Evolutionary conservation across 2,888 invertebrate species (phyloP).

Genomic region (Nemotelus nigrinus): DNA sequence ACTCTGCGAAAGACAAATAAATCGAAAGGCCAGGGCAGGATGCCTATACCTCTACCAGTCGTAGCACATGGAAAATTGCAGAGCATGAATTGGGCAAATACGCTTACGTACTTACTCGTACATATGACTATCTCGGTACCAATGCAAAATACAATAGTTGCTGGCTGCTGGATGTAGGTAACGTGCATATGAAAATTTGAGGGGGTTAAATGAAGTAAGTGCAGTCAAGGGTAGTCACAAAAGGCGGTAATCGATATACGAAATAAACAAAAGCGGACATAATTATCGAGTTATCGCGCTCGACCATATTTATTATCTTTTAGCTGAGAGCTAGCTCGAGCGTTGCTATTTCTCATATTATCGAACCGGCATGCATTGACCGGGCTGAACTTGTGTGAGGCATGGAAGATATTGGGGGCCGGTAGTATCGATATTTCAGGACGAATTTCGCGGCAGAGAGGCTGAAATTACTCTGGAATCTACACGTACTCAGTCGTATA

Average conservation of each 20-base stretch:
- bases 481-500: slow-evolving; percentile 38
- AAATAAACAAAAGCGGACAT: slow-evolving; percentile 66
- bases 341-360: neutral
- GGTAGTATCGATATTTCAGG: slow-evolving; percentile 30
- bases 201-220: slow-evolving; percentile 16
- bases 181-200: slow-evolving; percentile 49
- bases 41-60: neutral
- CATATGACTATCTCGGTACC: slow-evolving; percentile 40
- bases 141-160: slow-evolving; percentile 28
- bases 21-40: slow-evolving; percentile 14
- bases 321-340: slow-evolving; percentile 36
- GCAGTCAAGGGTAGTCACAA: slow-evolving; percentile 54
- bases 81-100: slow-evolving; percentile 33
- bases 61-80: slow-evolving; percentile 20
- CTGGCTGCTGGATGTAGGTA: slow-evolving; percentile 28
- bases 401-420: neutral
- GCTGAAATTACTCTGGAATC: slow-evolving; percentile 36
- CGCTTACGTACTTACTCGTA: neutral
- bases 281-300: slow-evolving; percentile 66
- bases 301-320: slow-evolving; percentile 56
- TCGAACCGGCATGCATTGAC: neutral
- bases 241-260: slow-evolving; percentile 64
- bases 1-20: neutral
- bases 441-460: slow-evolving; percentile 25
- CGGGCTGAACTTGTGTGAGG: neutral